Evolutionary conservation across 2,113 vertebrate species (phyloP), one percentile per base, ranked within the genome.

Genomic region (Caranx melampygus): DNA sequence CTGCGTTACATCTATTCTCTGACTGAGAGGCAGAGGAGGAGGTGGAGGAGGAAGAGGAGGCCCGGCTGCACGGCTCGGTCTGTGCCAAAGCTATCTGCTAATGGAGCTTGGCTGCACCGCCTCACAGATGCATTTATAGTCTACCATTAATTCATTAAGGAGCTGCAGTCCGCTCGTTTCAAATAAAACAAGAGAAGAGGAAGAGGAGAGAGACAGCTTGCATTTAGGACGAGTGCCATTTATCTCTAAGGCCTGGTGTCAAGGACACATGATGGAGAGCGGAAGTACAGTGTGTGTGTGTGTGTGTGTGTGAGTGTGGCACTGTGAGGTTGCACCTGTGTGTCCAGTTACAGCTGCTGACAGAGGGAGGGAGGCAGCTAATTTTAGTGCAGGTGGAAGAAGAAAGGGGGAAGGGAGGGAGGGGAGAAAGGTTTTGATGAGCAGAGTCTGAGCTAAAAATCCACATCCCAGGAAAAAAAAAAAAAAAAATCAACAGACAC

Each of bases 121-220:
- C 26, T 26, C 80, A 78, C 75, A 87, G 72, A 86, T 84, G 83
- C 83, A 86, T 89, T 91, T 89, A 84, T 84, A 88, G 84, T 52
- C 16, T 78, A 69, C 87, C 89, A 90, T 91, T 90, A 90, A 92
- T 92, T 92, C 86, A 90, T 92, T 90, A 92, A 86, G 85, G 74
- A 88, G 31, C 75, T 85, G 87, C 86, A 89, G 91, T 75, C 63
- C 67, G 80, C 72, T 90, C 58, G 18, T 85, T 87, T 52, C 73
- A 67, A 81, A 83, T 79, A 62, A 85, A 88, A 84, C 71, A 66
- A 61, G 71, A 79, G 72, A 62, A 57, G 74, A 42, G 79, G 37
- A 67, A 11, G 66, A 14, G 31, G 37, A 55, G 68, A 66, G 60
- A 51, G 72, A 78, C 68, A 33, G 70, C 78, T 75, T 75, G 52